Evolutionary conservation across 2,113 vertebrate genomes (phyloP).

Genomic region (Pterocles burchelli): DNA sequence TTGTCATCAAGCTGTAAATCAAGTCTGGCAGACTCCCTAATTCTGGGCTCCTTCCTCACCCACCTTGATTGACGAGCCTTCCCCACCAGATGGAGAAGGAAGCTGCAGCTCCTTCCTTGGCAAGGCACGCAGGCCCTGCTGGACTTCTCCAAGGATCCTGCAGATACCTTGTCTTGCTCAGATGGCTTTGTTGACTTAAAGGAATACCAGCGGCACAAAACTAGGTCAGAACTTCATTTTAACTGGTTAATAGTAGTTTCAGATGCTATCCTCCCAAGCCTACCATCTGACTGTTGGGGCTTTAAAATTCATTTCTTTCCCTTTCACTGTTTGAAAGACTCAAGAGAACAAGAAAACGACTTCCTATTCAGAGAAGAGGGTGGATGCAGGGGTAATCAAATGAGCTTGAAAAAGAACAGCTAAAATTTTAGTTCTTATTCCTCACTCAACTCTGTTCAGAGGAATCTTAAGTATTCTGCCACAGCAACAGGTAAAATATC

Average conservation of each 20-base stretch:
- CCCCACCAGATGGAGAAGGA: neutral
- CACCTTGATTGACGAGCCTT: neutral
- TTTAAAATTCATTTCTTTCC: conserved; percentile 3
- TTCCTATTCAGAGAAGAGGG: neutral
- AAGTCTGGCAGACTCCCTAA: neutral
- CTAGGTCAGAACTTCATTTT: neutral
- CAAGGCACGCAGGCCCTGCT: neutral
- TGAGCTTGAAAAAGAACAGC: neutral
- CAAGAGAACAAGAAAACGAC: neutral
- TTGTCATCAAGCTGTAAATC: neutral
- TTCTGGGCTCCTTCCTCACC: neutral
- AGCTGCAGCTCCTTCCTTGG: neutral
- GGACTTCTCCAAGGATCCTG: neutral
- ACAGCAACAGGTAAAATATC: conserved; percentile 11
- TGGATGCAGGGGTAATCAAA: neutral
- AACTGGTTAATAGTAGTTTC: neutral
- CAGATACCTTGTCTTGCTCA: neutral
- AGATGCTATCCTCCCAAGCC: neutral
- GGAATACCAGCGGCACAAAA: neutral
- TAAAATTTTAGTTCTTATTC: neutral
- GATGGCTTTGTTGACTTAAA: neutral
- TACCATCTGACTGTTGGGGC: neutral
- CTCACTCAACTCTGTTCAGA: conserved; percentile 2
- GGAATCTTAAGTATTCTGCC: neutral
- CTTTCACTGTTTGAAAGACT: neutral